Evolutionary conservation across 2,888 invertebrate species (phyloP).

Genomic region (Gastracanthus pulcherrimus): DNA sequence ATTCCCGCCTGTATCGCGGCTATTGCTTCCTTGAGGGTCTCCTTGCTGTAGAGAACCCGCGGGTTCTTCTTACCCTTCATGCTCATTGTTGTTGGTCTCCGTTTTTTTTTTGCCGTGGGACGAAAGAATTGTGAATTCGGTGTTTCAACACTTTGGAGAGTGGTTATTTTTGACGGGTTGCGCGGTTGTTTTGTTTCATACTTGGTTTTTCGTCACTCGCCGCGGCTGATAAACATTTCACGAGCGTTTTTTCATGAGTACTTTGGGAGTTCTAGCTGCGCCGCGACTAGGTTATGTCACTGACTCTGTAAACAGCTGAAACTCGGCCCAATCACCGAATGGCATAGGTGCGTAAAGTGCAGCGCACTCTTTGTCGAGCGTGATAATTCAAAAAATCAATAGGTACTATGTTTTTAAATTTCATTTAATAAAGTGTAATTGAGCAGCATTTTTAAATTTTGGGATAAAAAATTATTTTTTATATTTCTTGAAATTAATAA

Average conservation of each 20-base stretch:
- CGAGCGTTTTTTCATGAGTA: not conserved
- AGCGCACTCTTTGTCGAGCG: not conserved
- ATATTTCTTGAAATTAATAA: not conserved
- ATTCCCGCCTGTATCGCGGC: conserved; percentile 46
- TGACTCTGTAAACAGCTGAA: conserved; percentile 15
- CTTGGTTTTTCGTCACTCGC: not conserved
- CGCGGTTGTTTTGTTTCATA: not conserved
- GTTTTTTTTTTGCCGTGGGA: not conserved
- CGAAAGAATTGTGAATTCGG: too few species aligned
- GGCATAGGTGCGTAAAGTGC: not conserved
- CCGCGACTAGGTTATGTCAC: conserved; percentile 34
- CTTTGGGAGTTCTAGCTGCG: not conserved
- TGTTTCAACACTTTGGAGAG: too few species aligned
- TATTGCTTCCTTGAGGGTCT: conserved; percentile 38
- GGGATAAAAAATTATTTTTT: not conserved
- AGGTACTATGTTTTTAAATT: not conserved
- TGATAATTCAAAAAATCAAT: not conserved
- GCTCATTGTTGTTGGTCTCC: conserved; percentile 4
- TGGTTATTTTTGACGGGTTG: too few species aligned
- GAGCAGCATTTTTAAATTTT: too few species aligned
- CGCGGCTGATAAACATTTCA: conserved; percentile 1
- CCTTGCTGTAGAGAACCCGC: conserved; percentile 19
- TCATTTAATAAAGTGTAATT: not conserved
- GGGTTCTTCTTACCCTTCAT: not conserved
- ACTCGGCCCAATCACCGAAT: conserved; percentile 9